Base-by-base conservation (phyloP, 2,888 invertebrate genomes). In the Scaptomyza reducta region DNA sequence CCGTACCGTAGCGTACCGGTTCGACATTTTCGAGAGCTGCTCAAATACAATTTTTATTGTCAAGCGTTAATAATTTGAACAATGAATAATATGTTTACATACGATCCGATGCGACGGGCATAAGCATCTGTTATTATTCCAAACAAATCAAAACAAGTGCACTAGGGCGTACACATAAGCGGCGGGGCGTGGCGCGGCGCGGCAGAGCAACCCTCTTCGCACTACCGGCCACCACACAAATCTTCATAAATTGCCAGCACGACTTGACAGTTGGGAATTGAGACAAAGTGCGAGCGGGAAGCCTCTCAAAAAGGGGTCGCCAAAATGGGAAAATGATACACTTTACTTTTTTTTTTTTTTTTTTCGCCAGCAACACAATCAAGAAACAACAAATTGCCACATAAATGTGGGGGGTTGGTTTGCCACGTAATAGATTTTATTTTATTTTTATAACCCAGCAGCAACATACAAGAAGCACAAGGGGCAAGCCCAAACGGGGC, bases 381-480 rank as follows among this genome's bases (percentile, higher is more conserved):
- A 85, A 89, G 87, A 82, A 90, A 89, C 87, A 90, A 91, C 90
- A 92, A 91, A 92, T 92, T 92, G 91, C 90, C 90, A 89, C 90
- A 89, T 87, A 90, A 90, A 88, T 89, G 89, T 80, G 79, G 90
- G 89, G 91, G 90, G 91, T 91, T 91, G 91, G 91, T 90, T 90
- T 89, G 87, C 90, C 91, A 90, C 91, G 90, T 91, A 91, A 91
- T 91, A 90, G 90, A 90, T 91, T 90, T 90, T 87, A 88, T 89
- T 91, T 90, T 84, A 85, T 87, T 88, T 84, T 89, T 89, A 87
- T 86, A 83, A 74, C 74, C 33, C 56, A 56, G 22, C 35, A 27
- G 14, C 40, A 6, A 5, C 22, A 22, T 22, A 22, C 22, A 22
- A 22, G 5, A 22, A 49, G 47, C 31, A 33, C 31, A 31, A 31